Conservation (phyloP, 2,888 invertebrate genomes). For the Rotaria magnacalcarata region DNA sequence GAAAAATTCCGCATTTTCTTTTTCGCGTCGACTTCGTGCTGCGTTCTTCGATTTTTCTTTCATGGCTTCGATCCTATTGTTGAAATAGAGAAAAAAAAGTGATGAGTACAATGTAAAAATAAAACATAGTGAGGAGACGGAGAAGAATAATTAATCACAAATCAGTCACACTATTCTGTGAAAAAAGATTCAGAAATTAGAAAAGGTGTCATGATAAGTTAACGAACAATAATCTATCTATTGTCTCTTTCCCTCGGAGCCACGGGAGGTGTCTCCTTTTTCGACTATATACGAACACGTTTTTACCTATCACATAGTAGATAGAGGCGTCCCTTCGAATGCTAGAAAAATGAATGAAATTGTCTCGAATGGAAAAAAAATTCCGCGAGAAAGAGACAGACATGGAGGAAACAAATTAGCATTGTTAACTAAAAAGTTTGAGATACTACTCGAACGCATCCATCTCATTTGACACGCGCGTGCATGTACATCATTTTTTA, state of each 20-base stretch:
- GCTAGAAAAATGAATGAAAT: background rate
- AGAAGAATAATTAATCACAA: background rate
- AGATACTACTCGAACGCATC: background rate
- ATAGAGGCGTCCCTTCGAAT: background rate
- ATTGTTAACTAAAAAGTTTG: slow-evolving; percentile 6
- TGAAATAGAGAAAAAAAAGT: too few relatives aligned
- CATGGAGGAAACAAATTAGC: background rate
- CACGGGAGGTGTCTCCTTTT: background rate
- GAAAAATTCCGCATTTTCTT: slow-evolving; percentile 90
- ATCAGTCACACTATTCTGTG: background rate
- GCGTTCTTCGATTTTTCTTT: slow-evolving; percentile 98
- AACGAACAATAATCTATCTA: background rate
- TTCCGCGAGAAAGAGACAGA: background rate
- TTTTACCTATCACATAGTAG: slow-evolving; percentile 3
- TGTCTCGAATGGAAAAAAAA: background rate
- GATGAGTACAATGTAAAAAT: too few relatives aligned
- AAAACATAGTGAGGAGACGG: background rate
- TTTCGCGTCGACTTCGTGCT: slow-evolving; percentile 84
- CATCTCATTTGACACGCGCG: slow-evolving; percentile 12
- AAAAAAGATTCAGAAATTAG: background rate
- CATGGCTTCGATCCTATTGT: slow-evolving; percentile 64
- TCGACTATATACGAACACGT: too few relatives aligned
- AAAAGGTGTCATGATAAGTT: slow-evolving; percentile 1
- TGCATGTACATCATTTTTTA: background rate
- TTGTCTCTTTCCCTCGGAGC: background rate